A percentile compares a stretch with the other conserved stretches of the same genome.
These are phyloP conservation scores for Plecotus auritus DNA, from an alignment of 2,113 vertebrate species.

Conservation along the genomic window DNA sequence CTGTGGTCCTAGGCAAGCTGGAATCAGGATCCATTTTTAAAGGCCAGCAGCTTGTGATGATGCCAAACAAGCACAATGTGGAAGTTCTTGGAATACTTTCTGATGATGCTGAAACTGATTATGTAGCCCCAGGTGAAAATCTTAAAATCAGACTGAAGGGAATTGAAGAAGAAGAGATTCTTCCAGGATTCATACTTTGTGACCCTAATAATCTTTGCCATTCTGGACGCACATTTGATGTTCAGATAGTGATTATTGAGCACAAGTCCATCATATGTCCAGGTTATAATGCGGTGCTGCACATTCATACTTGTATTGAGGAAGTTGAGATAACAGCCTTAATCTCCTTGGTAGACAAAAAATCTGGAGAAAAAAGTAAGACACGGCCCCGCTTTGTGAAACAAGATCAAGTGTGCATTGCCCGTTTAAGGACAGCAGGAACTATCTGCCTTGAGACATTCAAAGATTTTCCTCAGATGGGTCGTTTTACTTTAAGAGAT, in stretches of 20 bases:
- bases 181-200: conserved; percentile 98
- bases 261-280: conserved; percentile 99
- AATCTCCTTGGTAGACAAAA: conserved; percentile 99
- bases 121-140: conserved; percentile 94
- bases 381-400: conserved; percentile 95
- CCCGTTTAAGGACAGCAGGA: conserved; percentile 93
- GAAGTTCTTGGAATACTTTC: conserved; percentile 97
- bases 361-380: conserved; percentile 98
- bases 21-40: conserved; percentile 95
- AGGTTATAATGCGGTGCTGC: conserved; percentile 98
- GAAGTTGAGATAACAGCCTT: conserved; percentile 99
- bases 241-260: conserved; percentile 99
- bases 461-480: conserved; percentile 99
- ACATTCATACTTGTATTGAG: conserved; percentile 99
- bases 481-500: conserved; percentile 95
- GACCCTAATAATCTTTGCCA: conserved; percentile 97
- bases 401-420: conserved; percentile 99
- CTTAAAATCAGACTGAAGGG: conserved; percentile 97
- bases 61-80: conserved; percentile 98
- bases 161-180: conserved; percentile 99
- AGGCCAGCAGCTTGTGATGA: conserved; percentile 97
- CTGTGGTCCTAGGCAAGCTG: conserved; percentile 94
- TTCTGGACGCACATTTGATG: conserved; percentile 97
- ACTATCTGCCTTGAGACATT: conserved; percentile 99
- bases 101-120: conserved; percentile 96